Evolutionary conservation across 2,113 vertebrate species (phyloP), one percentile per base, ranked within the genome.

Genomic region (Halcyon malimbica): DNA sequence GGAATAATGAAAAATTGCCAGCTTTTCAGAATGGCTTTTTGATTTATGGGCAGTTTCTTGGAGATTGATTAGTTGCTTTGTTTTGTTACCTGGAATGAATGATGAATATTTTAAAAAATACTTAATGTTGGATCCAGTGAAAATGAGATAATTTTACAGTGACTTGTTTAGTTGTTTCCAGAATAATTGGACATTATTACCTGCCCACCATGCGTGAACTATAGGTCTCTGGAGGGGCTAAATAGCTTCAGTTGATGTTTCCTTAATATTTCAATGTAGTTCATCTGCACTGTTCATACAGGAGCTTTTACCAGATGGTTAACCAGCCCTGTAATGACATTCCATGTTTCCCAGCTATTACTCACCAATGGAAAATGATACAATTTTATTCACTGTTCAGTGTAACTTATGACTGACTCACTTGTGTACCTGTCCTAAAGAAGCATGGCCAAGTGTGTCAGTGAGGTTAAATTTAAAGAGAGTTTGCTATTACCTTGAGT

Each of bases 151-250:
- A 97, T 97, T 97, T 97, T 96, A 91, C 94, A 92, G 67, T 23
- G 95, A 93, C 93, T 97, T 89, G 95, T 95, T 96, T 93, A 86
- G 97, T 93, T 84, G 92, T 74, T 77, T 93, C 84, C 92, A 84
- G 96, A 97, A 98, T 98, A 98, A 98, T 93, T 97, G 98, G 84
- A 95, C 97, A 96, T 98, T 98, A 96, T 98, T 96, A 91, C 94
- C 97, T 97, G 91, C 94, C 97, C 91, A 88, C 97, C 97, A 97
- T 97, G 97, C 95, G 13, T 98, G 98, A 97, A 96, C 95, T 60
- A 83, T 56, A 63, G 89, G 44, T 97, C 97, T 98, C 98, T 42
- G 70, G 98, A 97, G 98, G 84, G 92, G 84, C 51, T 57, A 69
- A 96, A 83, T 93, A 70, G 95, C 91, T 93, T 93, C 95, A 91